Evolutionary conservation across 2,113 vertebrate genomes (phyloP), one percentile per base, ranked within the genome.

Genomic region (Alouatta palliata): DNA sequence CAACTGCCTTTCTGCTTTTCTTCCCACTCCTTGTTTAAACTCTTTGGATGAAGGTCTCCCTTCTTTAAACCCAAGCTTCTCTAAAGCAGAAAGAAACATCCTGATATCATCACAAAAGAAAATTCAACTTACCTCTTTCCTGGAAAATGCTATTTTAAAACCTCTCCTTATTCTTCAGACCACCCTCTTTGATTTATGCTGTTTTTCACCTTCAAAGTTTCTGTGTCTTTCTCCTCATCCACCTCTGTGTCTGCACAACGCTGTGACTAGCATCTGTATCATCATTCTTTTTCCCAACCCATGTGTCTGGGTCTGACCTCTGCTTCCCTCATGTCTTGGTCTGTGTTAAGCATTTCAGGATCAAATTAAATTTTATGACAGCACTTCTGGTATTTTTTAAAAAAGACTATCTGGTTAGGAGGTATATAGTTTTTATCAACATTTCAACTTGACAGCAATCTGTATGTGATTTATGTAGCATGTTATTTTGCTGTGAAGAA

Each of bases 321-420:
- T 95, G 70, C 95, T 85, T 96, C 73, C 91, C 91, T 93, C 79
- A 84, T 94, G 94, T 96, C 88, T 95, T 95, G 79, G 73, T 95
- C 58, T 96, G 96, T 94, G 85, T 97, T 96, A 96, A 97, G 64
- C 80, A 91, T 97, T 96, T 98, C 70, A 94, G 47, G 94, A 98
- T 96, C 82, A 97, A 93, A 94, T 97, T 97, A 96, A 95, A 91
- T 97, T 95, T 91, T 30, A 35, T 95, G 94, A 94, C 73, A 97
- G 75, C 70, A 95, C 61, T 87, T 95, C 61, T 97, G 86, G 61
- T 86, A 91, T 93, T 92, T 58, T 94, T 43, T 43, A 95, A 75
- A 83, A 96, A 87, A 96, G 35, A 13, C 10, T 49, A 83, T 45
- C 88, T 95, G 37, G 52, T 79, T 96, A 56, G 89, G 61, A 86